These are phyloP conservation scores for Solea solea DNA, from an alignment of 2,113 vertebrate genomes.

Conservation along the genomic window DNA sequence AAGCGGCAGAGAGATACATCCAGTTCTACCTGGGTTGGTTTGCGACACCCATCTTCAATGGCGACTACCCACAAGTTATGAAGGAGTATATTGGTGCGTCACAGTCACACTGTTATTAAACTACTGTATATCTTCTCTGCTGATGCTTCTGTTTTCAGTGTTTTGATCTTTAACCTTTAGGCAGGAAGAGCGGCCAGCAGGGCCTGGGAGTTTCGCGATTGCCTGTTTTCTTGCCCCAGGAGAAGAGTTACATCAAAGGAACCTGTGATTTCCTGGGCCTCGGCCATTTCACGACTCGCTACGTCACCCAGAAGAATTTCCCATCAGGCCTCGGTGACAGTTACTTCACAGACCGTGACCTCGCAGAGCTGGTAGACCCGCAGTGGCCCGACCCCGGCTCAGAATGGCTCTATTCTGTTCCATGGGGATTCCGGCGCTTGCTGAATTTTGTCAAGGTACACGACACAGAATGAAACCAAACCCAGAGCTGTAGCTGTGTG, in stretches of 20 bases:
- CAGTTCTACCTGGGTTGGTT: conserved; percentile 95
- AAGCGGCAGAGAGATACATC: conserved; percentile 89
- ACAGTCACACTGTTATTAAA: too few species aligned
- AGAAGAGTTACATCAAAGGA: conserved; percentile 89
- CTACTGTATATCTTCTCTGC: too few species aligned
- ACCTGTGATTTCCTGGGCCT: conserved; percentile 91
- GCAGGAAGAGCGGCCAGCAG: conserved; percentile 88
- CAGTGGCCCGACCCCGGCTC: conserved; percentile 87
- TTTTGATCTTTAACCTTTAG: conserved; percentile 58
- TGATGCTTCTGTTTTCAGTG: too few species aligned
- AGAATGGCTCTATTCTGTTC: conserved; percentile 80
- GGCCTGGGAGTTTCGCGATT: conserved; percentile 86
- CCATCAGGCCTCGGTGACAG: conserved; percentile 80
- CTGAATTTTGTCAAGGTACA: conserved; percentile 91
- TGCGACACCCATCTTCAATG: conserved; percentile 88
- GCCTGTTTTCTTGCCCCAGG: conserved; percentile 87
- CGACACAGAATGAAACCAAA: not conserved
- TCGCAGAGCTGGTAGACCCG: conserved; percentile 89
- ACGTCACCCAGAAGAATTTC: conserved; percentile 85
- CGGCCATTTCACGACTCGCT: conserved; percentile 89
- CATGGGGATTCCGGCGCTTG: conserved; percentile 73
- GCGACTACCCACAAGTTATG: conserved; percentile 93
- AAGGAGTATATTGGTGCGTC: conserved; percentile 88
- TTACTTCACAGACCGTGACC: conserved; percentile 85
- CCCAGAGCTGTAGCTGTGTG: not conserved